Evolutionary conservation across 1,140 invertebrate species (phyloP).

Genomic region (Teleopsis dalmanni): DNA sequence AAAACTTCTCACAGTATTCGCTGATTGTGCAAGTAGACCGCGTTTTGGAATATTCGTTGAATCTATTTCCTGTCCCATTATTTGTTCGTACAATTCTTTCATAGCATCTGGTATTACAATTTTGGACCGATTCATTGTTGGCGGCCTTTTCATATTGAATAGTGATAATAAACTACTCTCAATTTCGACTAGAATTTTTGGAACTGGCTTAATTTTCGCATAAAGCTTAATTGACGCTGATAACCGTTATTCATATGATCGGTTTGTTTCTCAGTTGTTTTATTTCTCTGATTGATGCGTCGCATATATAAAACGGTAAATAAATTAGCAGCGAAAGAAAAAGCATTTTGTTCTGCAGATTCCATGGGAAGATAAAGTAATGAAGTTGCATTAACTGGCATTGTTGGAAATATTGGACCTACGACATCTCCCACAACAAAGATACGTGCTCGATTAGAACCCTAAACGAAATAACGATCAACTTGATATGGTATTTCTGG

Average conservation of each 20-base stretch:
- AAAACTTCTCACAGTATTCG: too few relatives aligned
- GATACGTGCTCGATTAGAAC: slow-evolving; percentile 80
- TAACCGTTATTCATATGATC: slow-evolving; percentile 88
- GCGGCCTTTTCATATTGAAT: too few relatives aligned
- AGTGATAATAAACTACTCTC: too few relatives aligned
- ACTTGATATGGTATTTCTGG: slow-evolving; percentile 84
- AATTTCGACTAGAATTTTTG: too few relatives aligned
- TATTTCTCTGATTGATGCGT: slow-evolving; percentile 74
- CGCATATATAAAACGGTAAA: slow-evolving; percentile 88
- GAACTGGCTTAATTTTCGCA: too few relatives aligned
- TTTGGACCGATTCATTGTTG: too few relatives aligned
- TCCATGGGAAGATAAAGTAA: slow-evolving; percentile 79
- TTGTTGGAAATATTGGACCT: slow-evolving; percentile 85
- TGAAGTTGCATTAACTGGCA: slow-evolving; percentile 81
- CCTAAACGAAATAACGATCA: slow-evolving; percentile 88
- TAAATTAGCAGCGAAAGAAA: slow-evolving; percentile 89
- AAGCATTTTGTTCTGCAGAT: slow-evolving; percentile 89
- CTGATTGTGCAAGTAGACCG: too few relatives aligned
- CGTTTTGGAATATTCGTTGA: too few relatives aligned
- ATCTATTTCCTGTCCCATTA: too few relatives aligned
- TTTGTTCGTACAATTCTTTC: too few relatives aligned
- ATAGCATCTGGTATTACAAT: too few relatives aligned
- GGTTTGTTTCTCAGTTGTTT: slow-evolving; percentile 63
- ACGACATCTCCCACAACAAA: slow-evolving; percentile 91
- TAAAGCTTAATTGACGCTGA: slow-evolving; percentile 84